These are phyloP conservation scores for Dendrocincla tyrannina DNA, from an alignment of 2,797 vertebrate species.

Conservation along the genomic window DNA sequence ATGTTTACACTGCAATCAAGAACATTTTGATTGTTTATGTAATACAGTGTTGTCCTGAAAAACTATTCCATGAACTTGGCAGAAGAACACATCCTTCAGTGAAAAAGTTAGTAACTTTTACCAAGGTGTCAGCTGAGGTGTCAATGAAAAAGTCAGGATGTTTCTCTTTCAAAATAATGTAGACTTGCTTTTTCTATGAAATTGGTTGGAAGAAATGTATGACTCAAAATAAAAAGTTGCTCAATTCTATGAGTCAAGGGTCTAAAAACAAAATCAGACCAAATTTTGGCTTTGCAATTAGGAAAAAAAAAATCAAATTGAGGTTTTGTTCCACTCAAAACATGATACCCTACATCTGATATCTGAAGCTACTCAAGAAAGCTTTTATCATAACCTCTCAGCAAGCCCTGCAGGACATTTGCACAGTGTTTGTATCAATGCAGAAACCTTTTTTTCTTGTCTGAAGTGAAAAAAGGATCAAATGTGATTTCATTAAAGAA, in stretches of 20 bases:
- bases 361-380: background rate
- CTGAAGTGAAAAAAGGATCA: background rate
- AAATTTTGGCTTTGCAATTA: background rate
- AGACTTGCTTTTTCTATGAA: background rate
- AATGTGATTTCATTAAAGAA: background rate
- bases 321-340: background rate
- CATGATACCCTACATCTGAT: fast-evolving
- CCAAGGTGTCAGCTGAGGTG: background rate
- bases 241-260: background rate
- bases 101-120: background rate
- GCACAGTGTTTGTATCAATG: background rate
- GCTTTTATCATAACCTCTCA: background rate
- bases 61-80: background rate
- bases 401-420: background rate
- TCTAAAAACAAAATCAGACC: background rate
- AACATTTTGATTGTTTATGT: background rate
- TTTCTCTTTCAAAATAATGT: background rate
- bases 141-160: background rate
- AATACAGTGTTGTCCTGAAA: background rate
- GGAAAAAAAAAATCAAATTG: background rate
- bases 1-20: background rate
- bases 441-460: background rate
- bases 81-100: background rate
- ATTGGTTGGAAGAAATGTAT: background rate
- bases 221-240: background rate